Base-by-base conservation (phyloP, 2,888 invertebrate species). In the Schrankia costaestrigalis region DNA sequence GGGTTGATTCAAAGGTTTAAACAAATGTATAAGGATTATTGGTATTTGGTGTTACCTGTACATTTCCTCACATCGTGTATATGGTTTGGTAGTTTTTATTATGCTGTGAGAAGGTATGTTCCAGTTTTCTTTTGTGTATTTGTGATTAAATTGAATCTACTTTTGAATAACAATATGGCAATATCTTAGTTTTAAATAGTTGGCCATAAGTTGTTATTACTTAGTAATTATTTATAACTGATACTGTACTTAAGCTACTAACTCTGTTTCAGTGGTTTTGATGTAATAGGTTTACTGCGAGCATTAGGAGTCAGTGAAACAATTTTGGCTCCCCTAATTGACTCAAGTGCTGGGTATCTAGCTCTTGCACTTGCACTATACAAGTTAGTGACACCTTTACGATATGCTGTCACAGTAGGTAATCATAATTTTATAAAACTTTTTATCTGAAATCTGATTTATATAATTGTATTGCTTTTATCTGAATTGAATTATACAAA, bases 31-130 rank as follows among this genome's bases (percentile, higher is more conserved):
- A 94, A 94, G 72, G 94, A 97, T 70, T 98, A 99, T 82, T 99
- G 99, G 96, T 97, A 99, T 81, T 95, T 99, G 33, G 84, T 98
- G 36, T 89, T 99, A 36, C 98, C 97, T 3, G 98, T 99, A 2
- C 99, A 99, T 81, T 68, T 95, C 28, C 90, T 92, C 10, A 97
- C 97, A 6, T 99, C 98, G 1, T 85, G 91, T 17, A 89, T 93
- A 35, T 99, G 98, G 98, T 93, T 95, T 75, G 94, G 93, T 9
- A 86, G 92, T 11, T 97, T 97, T 79, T 99, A 97, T 81, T 93
- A 94, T 68, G 80, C 93, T 56, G 94, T 96, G 6, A 91, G 92
- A 78, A 95, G 95, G 97, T 97, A 88, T 79, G 53, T 56, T n/a
- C 13, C 14, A n/a, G n/a, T n/a, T n/a, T n/a, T n/a, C n/a, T n/a